Conservation (phyloP, 2,797 vertebrate species). For the Clarias platycephalus region DNA sequence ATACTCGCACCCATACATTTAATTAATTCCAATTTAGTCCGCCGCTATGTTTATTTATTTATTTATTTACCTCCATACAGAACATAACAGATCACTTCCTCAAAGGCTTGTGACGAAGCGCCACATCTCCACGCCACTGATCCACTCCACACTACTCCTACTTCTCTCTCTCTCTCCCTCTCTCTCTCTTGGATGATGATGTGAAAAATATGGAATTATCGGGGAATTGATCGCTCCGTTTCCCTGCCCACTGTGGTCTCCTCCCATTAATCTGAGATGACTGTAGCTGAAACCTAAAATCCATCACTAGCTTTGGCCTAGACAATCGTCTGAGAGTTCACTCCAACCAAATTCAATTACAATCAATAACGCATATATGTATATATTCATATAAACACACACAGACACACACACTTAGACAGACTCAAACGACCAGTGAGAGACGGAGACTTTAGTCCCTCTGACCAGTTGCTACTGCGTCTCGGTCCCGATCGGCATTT, state of each 20-base stretch:
- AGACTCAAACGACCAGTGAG: conserved; percentile 58
- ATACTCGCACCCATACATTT: not conserved
- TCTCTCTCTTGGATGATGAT: conserved; percentile 57
- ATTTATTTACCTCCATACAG: not conserved
- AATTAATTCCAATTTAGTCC: not conserved
- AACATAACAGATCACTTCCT: conserved; percentile 19
- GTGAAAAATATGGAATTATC: conserved; percentile 76
- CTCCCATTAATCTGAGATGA: conserved; percentile 75
- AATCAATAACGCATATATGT: conserved; percentile 68
- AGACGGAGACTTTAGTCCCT: conserved; percentile 46
- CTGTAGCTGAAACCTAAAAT: conserved; percentile 71
- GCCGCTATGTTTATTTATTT: not conserved
- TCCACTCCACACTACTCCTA: conserved; percentile 1
- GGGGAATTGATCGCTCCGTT: conserved; percentile 69
- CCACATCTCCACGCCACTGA: not conserved
- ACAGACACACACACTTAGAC: conserved; percentile 66
- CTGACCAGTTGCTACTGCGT: conserved; percentile 2
- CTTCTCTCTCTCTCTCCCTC: conserved; percentile 22
- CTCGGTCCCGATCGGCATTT: not conserved
- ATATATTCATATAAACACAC: not conserved
- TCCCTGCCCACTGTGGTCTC: conserved; percentile 66
- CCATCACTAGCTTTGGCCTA: conserved; percentile 73
- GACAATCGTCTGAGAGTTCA: conserved; percentile 77
- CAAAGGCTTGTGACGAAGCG: conserved; percentile 37
- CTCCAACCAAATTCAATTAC: conserved; percentile 80